phyloP scores from a whole-genome alignment of 2,888 invertebrate species.

The Amiota communis region DNA sequence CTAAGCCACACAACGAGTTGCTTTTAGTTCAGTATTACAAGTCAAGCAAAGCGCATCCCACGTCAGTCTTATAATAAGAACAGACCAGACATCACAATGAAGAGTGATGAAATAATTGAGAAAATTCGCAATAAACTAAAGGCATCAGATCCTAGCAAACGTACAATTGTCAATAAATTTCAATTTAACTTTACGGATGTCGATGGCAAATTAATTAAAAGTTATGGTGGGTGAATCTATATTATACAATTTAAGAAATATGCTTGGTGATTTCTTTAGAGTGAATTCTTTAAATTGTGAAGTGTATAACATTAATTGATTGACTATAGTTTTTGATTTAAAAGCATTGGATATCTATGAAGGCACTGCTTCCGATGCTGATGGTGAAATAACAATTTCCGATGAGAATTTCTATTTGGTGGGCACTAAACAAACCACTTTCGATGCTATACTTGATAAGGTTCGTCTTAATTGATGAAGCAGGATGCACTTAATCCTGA shows the following conservation, averaged over 20 bases:
- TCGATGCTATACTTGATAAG: conserved; percentile 64
- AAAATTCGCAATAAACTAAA: conserved; percentile 69
- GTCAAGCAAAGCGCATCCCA: neutral
- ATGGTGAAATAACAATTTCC: conserved; percentile 65
- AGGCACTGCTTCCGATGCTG: conserved; percentile 57
- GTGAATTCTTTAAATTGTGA: neutral
- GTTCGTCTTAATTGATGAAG: conserved; percentile 40
- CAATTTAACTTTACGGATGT: conserved; percentile 70
- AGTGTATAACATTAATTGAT: conserved; percentile 45
- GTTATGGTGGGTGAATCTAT: conserved; percentile 61
- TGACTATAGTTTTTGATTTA: conserved; percentile 69
- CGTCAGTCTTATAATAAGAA: too few species aligned
- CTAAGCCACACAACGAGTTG: conserved; percentile 22
- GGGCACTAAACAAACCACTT: conserved; percentile 66
- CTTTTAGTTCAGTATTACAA: neutral
- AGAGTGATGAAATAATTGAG: conserved; percentile 70
- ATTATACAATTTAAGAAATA: neutral
- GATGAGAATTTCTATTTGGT: conserved; percentile 70
- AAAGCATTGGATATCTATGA: conserved; percentile 71
- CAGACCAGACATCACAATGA: conserved; percentile 53
- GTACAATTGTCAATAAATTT: conserved; percentile 66
- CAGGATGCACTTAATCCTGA: neutral
- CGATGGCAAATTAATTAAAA: conserved; percentile 70
- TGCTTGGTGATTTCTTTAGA: neutral
- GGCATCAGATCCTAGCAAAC: conserved; percentile 67